Conservation (phyloP, 2,888 invertebrate genomes). For the Troglohyphantes excavatus region DNA sequence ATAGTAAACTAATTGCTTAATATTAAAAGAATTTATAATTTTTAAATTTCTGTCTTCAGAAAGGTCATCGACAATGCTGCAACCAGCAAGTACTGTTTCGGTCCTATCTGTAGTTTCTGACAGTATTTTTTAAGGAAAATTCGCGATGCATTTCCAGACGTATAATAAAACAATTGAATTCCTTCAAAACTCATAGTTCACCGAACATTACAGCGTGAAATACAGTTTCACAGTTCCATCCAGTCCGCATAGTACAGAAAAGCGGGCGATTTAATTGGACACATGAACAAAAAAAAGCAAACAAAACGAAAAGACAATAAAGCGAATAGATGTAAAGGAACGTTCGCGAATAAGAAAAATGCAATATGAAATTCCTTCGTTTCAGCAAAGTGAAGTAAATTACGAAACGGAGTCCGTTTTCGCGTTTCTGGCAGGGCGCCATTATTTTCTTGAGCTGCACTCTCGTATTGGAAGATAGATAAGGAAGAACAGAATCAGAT, state of each 20-base stretch:
- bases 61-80: no score
- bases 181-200: background rate
- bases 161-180: no score
- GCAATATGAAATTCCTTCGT: conserved; percentile 52
- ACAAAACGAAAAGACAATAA: conserved; percentile 11
- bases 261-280: conserved; percentile 37
- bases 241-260: background rate
- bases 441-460: conserved; percentile 28
- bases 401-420: conserved; percentile 47
- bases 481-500: conserved; percentile 1
- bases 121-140: no score
- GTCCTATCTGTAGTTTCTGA: no score
- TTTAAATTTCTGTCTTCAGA: no score
- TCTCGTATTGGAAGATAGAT: background rate
- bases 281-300: background rate
- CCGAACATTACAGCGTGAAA: no score
- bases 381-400: conserved; percentile 58
- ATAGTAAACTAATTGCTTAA: no score
- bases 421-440: conserved; percentile 43
- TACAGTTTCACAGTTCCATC: conserved; percentile 23
- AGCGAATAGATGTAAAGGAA: conserved; percentile 2
- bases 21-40: no score
- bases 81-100: no score
- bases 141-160: no score
- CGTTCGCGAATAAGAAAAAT: conserved; percentile 44